These are phyloP conservation scores for Polyploca ridens DNA, from an alignment of 2,888 invertebrate genomes.

Conservation along the genomic window DNA sequence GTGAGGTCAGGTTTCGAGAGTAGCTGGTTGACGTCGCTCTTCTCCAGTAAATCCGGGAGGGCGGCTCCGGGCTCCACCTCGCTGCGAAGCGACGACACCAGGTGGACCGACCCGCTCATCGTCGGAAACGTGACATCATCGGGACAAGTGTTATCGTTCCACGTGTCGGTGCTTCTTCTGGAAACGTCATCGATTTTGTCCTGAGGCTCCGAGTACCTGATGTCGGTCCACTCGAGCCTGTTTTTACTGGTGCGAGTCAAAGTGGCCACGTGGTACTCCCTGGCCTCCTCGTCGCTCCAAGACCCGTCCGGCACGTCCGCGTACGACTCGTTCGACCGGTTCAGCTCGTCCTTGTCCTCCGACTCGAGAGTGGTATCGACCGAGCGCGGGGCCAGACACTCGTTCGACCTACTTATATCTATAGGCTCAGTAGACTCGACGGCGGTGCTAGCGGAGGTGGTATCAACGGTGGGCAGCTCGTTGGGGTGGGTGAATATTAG, in stretches of 20 bases:
- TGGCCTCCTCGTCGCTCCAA: slow-evolving; percentile 62
- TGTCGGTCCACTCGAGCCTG: slow-evolving; percentile 66
- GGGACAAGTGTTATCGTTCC: slow-evolving; percentile 92
- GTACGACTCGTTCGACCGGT: slow-evolving; percentile 80
- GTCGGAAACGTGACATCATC: slow-evolving; percentile 93
- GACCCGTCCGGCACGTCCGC: slow-evolving; percentile 73
- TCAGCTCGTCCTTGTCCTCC: slow-evolving; percentile 64
- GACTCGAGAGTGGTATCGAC: slow-evolving; percentile 68
- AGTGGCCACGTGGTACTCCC: slow-evolving; percentile 39
- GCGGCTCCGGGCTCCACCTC: slow-evolving; percentile 79
- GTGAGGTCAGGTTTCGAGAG: slow-evolving; percentile 72
- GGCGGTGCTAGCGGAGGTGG: too few relatives aligned
- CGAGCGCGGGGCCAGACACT: slow-evolving; percentile 69
- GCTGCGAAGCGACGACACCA: slow-evolving; percentile 88
- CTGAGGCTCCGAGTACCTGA: slow-evolving; percentile 40
- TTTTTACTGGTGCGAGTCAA: slow-evolving; percentile 46
- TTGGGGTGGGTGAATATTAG: too few relatives aligned
- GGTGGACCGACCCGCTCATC: slow-evolving; percentile 90
- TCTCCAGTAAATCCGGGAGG: slow-evolving; percentile 75
- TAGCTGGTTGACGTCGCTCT: slow-evolving; percentile 55
- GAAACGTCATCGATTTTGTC: slow-evolving; percentile 41
- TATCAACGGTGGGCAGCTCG: too few relatives aligned
- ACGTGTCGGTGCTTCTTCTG: slow-evolving; percentile 85
- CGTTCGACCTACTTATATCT: slow-evolving; percentile 59
- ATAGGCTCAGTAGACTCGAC: too few relatives aligned